Conservation (phyloP, 2,888 invertebrate genomes). For the Stenodema calcarata region DNA sequence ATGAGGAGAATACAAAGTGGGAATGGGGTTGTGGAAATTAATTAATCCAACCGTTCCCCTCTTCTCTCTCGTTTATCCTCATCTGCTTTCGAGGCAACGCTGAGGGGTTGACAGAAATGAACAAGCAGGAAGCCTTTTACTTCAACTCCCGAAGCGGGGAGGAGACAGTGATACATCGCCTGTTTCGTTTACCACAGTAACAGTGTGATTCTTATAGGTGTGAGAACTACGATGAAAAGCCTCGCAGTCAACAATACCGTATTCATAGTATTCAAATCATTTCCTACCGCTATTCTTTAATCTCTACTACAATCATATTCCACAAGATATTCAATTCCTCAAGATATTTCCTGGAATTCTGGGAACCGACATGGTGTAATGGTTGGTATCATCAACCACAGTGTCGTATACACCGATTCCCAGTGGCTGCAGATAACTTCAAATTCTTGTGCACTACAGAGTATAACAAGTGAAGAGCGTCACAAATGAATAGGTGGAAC, state of each 20-base stretch:
- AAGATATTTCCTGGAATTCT: too few species aligned
- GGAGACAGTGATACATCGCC: neutral
- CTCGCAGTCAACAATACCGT: neutral
- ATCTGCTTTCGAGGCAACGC: neutral
- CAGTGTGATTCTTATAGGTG: neutral
- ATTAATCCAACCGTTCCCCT: neutral
- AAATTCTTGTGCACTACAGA: too few species aligned
- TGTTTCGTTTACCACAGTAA: neutral
- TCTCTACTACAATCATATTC: too few species aligned
- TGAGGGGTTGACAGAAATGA: neutral
- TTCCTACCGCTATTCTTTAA: too few species aligned
- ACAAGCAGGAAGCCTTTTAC: neutral
- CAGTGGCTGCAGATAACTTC: too few species aligned
- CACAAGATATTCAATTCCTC: too few species aligned
- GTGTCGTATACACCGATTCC: too few species aligned
- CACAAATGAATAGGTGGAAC: too few species aligned
- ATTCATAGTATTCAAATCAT: too few species aligned
- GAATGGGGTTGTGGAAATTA: conserved; percentile 29
- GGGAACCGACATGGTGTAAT: too few species aligned
- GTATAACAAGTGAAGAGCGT: too few species aligned
- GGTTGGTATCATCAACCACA: too few species aligned
- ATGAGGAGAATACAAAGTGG: conserved; percentile 13
- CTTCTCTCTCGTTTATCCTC: conserved; percentile 1
- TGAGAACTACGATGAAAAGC: neutral
- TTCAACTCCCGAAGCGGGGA: neutral